Evolutionary conservation across 2,888 invertebrate species (phyloP).

Genomic region (Urechis unicinctus): DNA sequence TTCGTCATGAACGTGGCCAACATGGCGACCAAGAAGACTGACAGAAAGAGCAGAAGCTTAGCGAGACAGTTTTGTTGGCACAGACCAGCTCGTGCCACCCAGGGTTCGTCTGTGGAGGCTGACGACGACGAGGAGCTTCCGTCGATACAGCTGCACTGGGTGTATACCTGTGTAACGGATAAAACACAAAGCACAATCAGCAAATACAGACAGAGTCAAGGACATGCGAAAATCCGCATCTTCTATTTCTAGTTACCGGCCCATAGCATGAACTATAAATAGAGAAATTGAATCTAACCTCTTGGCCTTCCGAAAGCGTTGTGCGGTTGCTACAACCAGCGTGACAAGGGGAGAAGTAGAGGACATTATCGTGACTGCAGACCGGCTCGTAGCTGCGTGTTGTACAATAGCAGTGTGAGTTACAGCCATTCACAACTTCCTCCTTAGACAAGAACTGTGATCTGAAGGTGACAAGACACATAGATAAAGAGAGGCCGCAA

Average conservation of each 20-base stretch:
- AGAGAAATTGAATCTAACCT: background rate
- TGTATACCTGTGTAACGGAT: no score
- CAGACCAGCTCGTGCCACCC: background rate
- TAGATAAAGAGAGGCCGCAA: no score
- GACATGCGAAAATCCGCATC: no score
- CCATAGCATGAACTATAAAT: no score
- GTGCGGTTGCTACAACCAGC: conserved; percentile 58
- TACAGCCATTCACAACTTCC: conserved; percentile 50
- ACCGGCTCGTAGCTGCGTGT: conserved; percentile 61
- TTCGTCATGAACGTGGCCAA: background rate
- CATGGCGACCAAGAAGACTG: background rate
- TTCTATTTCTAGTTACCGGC: no score
- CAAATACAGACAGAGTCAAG: no score
- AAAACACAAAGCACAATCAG: no score
- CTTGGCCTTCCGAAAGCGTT: background rate
- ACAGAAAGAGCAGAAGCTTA: background rate
- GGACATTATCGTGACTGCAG: conserved; percentile 57
- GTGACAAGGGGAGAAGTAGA: conserved; percentile 67
- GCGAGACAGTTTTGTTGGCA: background rate
- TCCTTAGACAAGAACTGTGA: background rate
- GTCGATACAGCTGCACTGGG: no score
- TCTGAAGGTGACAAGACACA: background rate
- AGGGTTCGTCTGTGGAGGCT: background rate
- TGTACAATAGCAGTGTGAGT: conserved; percentile 58
- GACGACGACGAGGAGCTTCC: no score